These are phyloP conservation scores for Rhinoderma darwinii DNA, from an alignment of 2,113 vertebrate genomes.

Conservation along the genomic window DNA sequence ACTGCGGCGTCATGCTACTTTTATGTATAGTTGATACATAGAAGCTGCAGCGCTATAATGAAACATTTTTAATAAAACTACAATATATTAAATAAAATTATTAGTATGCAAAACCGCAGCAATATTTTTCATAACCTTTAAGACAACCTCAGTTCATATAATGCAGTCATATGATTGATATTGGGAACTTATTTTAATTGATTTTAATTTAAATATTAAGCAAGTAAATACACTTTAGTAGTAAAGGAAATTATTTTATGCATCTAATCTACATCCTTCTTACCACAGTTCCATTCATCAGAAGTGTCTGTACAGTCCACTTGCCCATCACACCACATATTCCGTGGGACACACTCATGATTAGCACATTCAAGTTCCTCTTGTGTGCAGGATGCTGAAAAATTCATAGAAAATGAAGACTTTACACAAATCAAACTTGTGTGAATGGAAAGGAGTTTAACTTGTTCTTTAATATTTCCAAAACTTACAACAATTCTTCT, in stretches of 20 bases:
- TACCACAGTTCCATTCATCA: conserved; percentile 95
- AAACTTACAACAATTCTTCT: conserved; percentile 92
- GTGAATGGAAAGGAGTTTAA: not conserved
- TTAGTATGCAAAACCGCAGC: too few relatives aligned
- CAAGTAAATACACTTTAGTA: not conserved
- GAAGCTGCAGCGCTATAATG: too few relatives aligned
- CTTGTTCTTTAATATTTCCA: not conserved
- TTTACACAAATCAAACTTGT: not conserved
- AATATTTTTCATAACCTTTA: too few relatives aligned
- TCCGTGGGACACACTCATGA: conserved; percentile 86
- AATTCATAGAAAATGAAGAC: conserved; percentile 51
- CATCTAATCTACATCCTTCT: conserved; percentile 57
- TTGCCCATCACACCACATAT: conserved; percentile 88
- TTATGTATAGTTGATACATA: too few relatives aligned
- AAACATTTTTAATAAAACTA: too few relatives aligned
- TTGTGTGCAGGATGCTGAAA: conserved; percentile 83
- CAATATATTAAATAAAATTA: too few relatives aligned
- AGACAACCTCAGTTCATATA: not conserved
- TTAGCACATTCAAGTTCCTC: conserved; percentile 87
- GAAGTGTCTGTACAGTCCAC: conserved; percentile 90
- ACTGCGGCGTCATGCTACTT: too few relatives aligned
- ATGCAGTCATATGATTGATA: not conserved
- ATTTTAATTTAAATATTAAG: not conserved
- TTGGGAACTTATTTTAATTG: not conserved
- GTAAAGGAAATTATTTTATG: not conserved